Conservation (phyloP, 2,113 vertebrate genomes). For the Ciconia stormi region DNA sequence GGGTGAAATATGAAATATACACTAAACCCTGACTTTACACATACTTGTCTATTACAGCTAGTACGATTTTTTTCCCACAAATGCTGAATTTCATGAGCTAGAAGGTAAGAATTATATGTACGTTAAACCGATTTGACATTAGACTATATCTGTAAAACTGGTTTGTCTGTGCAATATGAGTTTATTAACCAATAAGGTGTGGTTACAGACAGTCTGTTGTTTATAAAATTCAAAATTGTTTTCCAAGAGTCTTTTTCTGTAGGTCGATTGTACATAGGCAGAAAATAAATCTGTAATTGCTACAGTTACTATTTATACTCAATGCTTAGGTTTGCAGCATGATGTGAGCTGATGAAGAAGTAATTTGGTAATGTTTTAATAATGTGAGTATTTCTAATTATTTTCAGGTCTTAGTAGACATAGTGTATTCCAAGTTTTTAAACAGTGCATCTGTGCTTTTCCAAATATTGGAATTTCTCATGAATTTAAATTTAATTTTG, state of each 20-base stretch:
- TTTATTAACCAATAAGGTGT: not conserved
- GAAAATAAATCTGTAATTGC: not conserved
- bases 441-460: not conserved
- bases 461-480: not conserved
- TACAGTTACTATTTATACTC: not conserved
- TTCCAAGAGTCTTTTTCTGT: not conserved
- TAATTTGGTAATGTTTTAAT: not conserved
- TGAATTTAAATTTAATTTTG: not conserved
- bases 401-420: not conserved
- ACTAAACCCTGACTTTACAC: not conserved
- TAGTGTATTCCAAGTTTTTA: not conserved
- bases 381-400: not conserved
- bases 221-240: not conserved
- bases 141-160: not conserved
- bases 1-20: not conserved
- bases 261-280: fast-evolving
- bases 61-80: not conserved
- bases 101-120: not conserved
- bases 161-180: not conserved
- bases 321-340: not conserved
- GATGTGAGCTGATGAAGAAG: not conserved
- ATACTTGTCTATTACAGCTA: not conserved
- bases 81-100: not conserved
- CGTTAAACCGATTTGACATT: not conserved
- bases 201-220: not conserved